These are phyloP conservation scores for Melanostoma mellinum DNA, from an alignment of 2,888 invertebrate species.

Conservation along the genomic window DNA sequence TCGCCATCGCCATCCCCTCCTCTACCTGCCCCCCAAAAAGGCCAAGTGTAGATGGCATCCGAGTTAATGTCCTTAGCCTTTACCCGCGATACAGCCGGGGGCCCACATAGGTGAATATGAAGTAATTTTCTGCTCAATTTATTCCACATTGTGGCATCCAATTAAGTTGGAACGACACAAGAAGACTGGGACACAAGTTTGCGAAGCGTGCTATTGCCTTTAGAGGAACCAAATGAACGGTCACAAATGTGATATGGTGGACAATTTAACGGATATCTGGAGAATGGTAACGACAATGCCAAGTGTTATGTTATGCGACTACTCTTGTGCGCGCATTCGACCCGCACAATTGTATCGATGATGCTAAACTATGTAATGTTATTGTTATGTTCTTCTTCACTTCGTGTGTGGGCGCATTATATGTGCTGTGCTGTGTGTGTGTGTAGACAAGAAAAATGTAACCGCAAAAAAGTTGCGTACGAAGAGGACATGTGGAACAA, in stretches of 20 bases:
- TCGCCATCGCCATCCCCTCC: neutral
- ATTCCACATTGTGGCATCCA: slow-evolving; percentile 82
- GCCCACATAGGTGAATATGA: slow-evolving; percentile 75
- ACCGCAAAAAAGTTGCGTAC: too few species aligned
- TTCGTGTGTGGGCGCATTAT: too few species aligned
- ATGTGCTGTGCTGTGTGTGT: too few species aligned
- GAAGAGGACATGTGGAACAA: too few species aligned
- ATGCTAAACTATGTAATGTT: too few species aligned
- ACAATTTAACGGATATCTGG: slow-evolving; percentile 66
- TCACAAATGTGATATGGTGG: slow-evolving; percentile 73
- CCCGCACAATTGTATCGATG: too few species aligned
- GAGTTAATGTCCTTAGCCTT: slow-evolving; percentile 72
- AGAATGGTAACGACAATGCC: slow-evolving; percentile 49
- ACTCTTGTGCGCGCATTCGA: too few species aligned
- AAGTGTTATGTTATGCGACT: slow-evolving; percentile 57
- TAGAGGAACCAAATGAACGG: slow-evolving; percentile 72
- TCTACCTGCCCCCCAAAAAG: slow-evolving; percentile 12
- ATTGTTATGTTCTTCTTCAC: too few species aligned
- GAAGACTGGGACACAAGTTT: slow-evolving; percentile 58
- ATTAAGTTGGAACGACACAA: slow-evolving; percentile 79
- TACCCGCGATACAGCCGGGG: slow-evolving; percentile 58
- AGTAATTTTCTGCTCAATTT: slow-evolving; percentile 83
- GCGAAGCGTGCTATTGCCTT: slow-evolving; percentile 69
- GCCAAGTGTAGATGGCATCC: slow-evolving; percentile 65
- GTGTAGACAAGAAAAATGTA: too few species aligned